Percentiles rank a stretch among this genome's conserved stretches.
phyloP scores from a whole-genome alignment of 2,888 invertebrate species.

The Campopleginae sp. region DNA sequence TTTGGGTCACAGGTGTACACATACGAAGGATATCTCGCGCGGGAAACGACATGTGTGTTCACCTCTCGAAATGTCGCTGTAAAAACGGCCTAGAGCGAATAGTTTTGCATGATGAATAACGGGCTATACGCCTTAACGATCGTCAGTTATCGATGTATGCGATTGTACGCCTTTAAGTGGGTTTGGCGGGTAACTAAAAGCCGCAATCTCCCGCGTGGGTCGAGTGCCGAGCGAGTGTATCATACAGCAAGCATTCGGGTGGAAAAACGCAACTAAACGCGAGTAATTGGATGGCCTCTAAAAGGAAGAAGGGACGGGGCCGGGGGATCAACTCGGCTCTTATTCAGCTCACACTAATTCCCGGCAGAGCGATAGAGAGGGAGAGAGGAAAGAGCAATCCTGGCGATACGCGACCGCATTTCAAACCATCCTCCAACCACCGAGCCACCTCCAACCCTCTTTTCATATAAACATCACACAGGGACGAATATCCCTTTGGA shows the following conservation, averaged over 20 bases:
- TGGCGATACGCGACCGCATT: constrained; percentile 31
- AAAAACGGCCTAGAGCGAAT: constrained; percentile 14
- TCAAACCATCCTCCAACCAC: constrained; percentile 17
- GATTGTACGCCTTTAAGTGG: constrained; percentile 76
- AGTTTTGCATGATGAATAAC: constrained; percentile 4
- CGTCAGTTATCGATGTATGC: constrained; percentile 34
- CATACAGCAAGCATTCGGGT: constrained; percentile 82
- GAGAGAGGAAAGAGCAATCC: constrained; percentile 63
- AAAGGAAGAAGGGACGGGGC: constrained; percentile 16
- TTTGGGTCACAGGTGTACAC: constrained; percentile 58
- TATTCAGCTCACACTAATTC: constrained; percentile 75
- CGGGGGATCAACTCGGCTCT: constrained; percentile 63
- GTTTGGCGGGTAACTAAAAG: constrained; percentile 81
- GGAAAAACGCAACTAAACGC: constrained; percentile 84
- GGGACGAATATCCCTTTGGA: constrained; percentile 55
- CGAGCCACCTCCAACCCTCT: constrained; percentile 32
- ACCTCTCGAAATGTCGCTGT: neutral
- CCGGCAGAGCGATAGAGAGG: constrained; percentile 65
- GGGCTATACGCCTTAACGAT: neutral
- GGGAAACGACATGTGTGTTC: constrained; percentile 18
- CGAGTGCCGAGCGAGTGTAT: constrained; percentile 81
- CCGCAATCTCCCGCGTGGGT: constrained; percentile 75
- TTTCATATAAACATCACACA: constrained; percentile 52
- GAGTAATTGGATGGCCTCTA: constrained; percentile 82
- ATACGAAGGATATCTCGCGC: constrained; percentile 29